Percentiles rank a stretch among this genome's conserved stretches.
phyloP scores from a whole-genome alignment of 2,888 invertebrate genomes.

The Glaucopsyche alexis region DNA sequence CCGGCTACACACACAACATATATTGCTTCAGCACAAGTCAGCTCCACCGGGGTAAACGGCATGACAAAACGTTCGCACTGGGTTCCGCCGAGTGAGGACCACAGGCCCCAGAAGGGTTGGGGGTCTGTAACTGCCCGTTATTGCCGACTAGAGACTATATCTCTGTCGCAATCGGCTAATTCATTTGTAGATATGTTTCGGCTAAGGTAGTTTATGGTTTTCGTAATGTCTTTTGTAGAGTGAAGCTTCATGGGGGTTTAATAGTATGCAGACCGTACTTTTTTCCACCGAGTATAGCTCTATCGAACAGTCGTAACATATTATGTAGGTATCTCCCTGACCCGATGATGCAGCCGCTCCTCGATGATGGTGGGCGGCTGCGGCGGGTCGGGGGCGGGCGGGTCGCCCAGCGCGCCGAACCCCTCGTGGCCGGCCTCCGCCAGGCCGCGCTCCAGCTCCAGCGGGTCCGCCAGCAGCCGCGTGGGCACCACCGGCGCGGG shows the following conservation, averaged over 20 bases:
- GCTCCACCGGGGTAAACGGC: background rate
- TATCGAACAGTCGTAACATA: background rate
- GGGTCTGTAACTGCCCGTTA: too few relatives aligned
- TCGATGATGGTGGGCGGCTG: constrained; percentile 73
- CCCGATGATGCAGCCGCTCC: constrained; percentile 67
- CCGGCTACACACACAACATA: constrained; percentile 65
- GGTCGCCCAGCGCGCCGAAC: constrained; percentile 66
- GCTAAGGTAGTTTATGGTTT: too few relatives aligned
- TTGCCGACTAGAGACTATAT: too few relatives aligned
- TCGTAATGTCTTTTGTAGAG: too few relatives aligned
- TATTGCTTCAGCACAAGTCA: background rate
- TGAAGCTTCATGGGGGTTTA: too few relatives aligned
- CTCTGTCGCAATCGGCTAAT: too few relatives aligned
- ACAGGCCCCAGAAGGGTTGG: too few relatives aligned
- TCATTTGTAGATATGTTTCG: too few relatives aligned
- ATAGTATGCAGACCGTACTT: too few relatives aligned
- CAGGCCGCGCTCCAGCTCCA: constrained; percentile 87
- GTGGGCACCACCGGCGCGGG: constrained; percentile 93
- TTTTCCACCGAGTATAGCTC: background rate
- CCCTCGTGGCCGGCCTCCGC: constrained; percentile 78
- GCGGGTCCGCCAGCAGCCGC: constrained; percentile 89
- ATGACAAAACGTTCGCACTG: too few relatives aligned
- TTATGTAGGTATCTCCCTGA: constrained; percentile 38
- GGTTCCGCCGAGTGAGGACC: too few relatives aligned
- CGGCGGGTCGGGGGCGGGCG: constrained; percentile 61